A percentile compares a stretch with the other conserved stretches of the same genome.
These are phyloP conservation scores for Mechanitis mazaeus DNA, from an alignment of 2,888 invertebrate genomes.

Conservation along the genomic window DNA sequence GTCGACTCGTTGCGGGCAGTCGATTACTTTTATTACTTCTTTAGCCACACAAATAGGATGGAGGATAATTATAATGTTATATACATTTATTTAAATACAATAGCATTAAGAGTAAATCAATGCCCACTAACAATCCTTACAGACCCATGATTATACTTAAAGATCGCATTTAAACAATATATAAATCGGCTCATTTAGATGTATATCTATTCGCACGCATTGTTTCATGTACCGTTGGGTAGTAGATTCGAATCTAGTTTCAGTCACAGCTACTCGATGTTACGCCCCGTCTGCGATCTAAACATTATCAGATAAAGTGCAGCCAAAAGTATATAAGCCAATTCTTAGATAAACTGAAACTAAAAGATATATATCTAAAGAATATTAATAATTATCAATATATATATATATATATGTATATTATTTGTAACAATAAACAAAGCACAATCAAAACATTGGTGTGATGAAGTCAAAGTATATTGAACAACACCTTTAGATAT, in stretches of 20 bases:
- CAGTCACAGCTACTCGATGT: constrained; percentile 24
- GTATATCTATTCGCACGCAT: constrained; percentile 43
- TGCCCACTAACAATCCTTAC: constrained; percentile 29
- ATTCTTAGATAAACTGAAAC: not conserved
- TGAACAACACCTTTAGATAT: constrained; percentile 18
- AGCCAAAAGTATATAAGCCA: constrained; percentile 11
- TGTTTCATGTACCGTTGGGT: constrained; percentile 34
- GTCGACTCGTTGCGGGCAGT: constrained; percentile 26
- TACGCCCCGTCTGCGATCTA: constrained; percentile 26
- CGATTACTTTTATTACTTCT: not conserved
- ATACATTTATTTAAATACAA: constrained; percentile 2
- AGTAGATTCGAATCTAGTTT: constrained; percentile 24
- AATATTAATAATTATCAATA: not conserved
- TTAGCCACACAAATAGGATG: not conserved
- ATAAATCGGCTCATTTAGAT: constrained; percentile 51
- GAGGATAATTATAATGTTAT: constrained; percentile 2
- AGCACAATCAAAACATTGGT: too few relatives aligned
- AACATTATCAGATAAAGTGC: constrained; percentile 22
- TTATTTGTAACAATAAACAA: not conserved
- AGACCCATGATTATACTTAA: constrained; percentile 29
- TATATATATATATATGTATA: not conserved
- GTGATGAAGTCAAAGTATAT: too few relatives aligned
- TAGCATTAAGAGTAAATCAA: constrained; percentile 12
- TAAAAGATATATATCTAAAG: not conserved
- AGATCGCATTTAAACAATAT: constrained; percentile 42